Conservation (phyloP, 2,797 vertebrate species). For the Nyctibius grandis region DNA sequence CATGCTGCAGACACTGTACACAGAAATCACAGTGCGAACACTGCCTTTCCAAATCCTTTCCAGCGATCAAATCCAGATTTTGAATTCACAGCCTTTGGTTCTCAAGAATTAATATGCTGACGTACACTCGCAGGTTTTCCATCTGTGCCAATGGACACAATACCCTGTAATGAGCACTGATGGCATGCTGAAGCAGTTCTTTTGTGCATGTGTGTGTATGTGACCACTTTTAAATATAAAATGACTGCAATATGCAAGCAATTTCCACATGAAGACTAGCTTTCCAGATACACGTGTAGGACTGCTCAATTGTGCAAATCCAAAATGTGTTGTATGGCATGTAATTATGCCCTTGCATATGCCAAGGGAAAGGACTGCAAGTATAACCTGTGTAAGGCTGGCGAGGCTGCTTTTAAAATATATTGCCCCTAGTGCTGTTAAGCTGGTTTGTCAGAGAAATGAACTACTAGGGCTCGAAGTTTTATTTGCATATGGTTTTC, state of each 20-base stretch:
- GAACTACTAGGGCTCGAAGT: background rate
- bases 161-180: conserved; percentile 25
- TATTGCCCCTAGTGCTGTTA: background rate
- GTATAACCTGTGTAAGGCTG: background rate
- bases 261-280: background rate
- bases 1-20: background rate
- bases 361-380: background rate
- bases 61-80: background rate
- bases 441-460: background rate
- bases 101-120: background rate
- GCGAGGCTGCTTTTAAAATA: background rate
- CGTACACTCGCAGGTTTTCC: background rate
- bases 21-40: background rate
- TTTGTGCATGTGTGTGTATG: conserved; percentile 1
- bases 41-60: background rate
- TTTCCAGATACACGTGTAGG: background rate
- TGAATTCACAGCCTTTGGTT: background rate
- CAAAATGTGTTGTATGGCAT: background rate
- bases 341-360: background rate
- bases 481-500: background rate
- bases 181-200: background rate
- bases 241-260: background rate
- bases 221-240: conserved; percentile 24
- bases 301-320: background rate
- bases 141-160: conserved; percentile 33